Evolutionary conservation across 2,888 invertebrate genomes (phyloP), one percentile per base, ranked within the genome.

Genomic region (Protula sp.): DNA sequence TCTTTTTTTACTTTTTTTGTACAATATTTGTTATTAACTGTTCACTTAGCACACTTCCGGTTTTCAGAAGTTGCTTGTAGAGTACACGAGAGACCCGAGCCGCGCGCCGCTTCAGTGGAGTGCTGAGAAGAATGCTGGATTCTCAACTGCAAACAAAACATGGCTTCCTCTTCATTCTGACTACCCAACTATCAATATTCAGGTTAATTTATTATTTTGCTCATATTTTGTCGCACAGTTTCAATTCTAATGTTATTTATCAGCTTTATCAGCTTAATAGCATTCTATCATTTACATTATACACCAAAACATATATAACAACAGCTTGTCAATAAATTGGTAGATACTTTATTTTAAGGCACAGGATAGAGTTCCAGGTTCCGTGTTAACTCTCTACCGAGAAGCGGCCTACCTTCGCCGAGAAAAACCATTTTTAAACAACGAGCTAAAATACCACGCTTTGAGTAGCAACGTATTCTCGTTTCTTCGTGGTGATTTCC

Each of bases 101-200:
- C 67, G 80, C 28, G 70, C 77, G 2, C 80, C 81, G 2, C 81
- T 81, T 81, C 76, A 78, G 68, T 81, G 81, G 81, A 70, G 57
- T 30, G 65, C 62, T 26, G 59, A 54, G 2, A 55, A 52, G 3
- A 69, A 74, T 66, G 77, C 74, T 29, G 80, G 79, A 29, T 81
- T 81, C 69, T 73, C 75, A 24, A 56, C 51, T 2, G 54, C 54
- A 3, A 54, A 30, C n/a, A 63, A 63, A 3, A 68, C 60, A 0
- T 80, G 78, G 77, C 57, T 78, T 4, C 75, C 76, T 26, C 59
- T 78, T 4, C 66, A 72, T 54, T 30, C 61, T 5, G 66, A 72
- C 48, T 74, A 71, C 58, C 58, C 27, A 0, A 45, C 38, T 0
- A 64, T 60, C 19, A 79, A 74, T 70, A 71, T 77, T 14, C 61